Conservation (phyloP, 1,140 invertebrate genomes). For the Aphidius gifuensis region DNA sequence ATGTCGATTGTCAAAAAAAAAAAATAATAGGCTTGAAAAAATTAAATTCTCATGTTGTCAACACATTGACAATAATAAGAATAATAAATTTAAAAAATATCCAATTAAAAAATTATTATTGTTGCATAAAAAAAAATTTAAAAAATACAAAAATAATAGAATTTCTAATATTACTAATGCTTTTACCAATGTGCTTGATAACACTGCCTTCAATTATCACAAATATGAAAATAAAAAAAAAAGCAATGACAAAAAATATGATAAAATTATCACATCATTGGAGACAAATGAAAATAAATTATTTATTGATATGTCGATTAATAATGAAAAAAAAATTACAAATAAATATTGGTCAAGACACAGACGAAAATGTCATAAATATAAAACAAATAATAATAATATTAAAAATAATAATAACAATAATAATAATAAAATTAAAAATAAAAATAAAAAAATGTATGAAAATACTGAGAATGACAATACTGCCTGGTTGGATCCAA, state of each 20-base stretch:
- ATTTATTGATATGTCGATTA: too few relatives aligned
- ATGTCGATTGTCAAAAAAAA: too few relatives aligned
- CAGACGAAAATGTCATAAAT: too few relatives aligned
- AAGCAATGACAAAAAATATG: slow-evolving; percentile 11
- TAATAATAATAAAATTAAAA: slow-evolving; percentile 17
- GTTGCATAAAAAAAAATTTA: neutral
- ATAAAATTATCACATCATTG: too few relatives aligned
- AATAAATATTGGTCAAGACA: too few relatives aligned
- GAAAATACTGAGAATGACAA: slow-evolving; percentile 25
- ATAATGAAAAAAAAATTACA: too few relatives aligned
- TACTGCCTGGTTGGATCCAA: slow-evolving; percentile 38
- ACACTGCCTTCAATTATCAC: slow-evolving; percentile 40
- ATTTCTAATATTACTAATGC: slow-evolving; percentile 18
- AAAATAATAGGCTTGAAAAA: neutral
- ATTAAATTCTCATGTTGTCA: slow-evolving; percentile 1
- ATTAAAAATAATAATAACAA: too few relatives aligned
- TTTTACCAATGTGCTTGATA: slow-evolving; percentile 29
- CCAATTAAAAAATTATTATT: neutral
- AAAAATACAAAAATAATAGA: neutral
- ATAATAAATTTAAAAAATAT: too few relatives aligned
- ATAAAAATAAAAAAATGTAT: neutral
- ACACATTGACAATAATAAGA: neutral
- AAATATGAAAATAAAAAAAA: slow-evolving; percentile 22
- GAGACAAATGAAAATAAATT: too few relatives aligned
- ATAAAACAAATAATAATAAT: too few relatives aligned